These are phyloP conservation scores for Coecobrya sp. DNA, from an alignment of 2,888 invertebrate genomes.

Conservation along the genomic window DNA sequence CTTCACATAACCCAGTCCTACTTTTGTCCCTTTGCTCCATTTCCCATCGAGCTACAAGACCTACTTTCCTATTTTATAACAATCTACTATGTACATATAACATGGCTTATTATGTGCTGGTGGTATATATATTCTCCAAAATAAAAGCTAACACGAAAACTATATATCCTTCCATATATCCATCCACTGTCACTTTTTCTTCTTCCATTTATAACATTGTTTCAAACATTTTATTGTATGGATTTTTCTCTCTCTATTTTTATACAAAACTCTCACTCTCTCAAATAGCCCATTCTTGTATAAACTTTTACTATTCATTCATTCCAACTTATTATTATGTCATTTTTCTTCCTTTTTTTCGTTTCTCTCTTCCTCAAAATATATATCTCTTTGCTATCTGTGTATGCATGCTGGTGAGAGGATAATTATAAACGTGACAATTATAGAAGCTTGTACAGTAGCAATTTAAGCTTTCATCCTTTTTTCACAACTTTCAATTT, in stretches of 20 bases:
- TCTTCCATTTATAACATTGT: too few species aligned
- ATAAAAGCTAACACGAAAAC: neutral
- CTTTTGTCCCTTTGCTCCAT: conserved; percentile 84
- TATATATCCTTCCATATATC: too few species aligned
- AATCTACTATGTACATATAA: conserved; percentile 5
- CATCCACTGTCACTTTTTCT: too few species aligned
- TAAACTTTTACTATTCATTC: neutral
- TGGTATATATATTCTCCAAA: neutral
- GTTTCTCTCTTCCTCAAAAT: neutral
- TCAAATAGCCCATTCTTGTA: neutral
- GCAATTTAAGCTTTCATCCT: neutral
- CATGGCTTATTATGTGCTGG: neutral
- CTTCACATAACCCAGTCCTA: conserved; percentile 84
- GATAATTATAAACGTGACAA: neutral
- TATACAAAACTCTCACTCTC: neutral
- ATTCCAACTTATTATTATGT: too few species aligned
- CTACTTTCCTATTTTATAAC: conserved; percentile 82
- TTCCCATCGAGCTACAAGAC: conserved; percentile 82
- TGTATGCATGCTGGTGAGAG: neutral
- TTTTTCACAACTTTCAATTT: neutral
- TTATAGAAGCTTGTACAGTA: neutral
- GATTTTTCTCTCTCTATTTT: neutral
- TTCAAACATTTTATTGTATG: too few species aligned
- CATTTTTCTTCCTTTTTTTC: too few species aligned
- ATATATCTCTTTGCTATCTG: too few species aligned